phyloP scores from a whole-genome alignment of 2,113 vertebrate genomes.

The Syrmaticus mikado region DNA sequence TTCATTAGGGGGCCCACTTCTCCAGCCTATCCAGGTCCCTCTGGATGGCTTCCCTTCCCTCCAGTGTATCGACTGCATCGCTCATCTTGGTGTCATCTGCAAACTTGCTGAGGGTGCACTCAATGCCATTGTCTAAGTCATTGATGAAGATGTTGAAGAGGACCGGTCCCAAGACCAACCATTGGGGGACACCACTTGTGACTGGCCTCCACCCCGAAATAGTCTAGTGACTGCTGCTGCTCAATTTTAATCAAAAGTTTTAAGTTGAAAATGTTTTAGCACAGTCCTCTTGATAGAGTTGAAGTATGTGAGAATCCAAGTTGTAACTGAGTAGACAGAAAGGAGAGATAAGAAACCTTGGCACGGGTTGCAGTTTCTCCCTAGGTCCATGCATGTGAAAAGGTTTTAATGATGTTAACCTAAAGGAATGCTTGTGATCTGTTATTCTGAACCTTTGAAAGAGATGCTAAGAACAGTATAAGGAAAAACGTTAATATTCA shows the following conservation, averaged over 20 bases:
- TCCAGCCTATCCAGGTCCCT: no score
- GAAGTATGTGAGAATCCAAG: background rate
- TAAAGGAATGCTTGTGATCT: background rate
- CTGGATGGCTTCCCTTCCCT: no score
- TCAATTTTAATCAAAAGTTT: background rate
- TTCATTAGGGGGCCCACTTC: no score
- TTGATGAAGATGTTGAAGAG: no score
- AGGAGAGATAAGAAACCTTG: background rate
- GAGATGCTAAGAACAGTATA: background rate
- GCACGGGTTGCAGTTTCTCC: background rate
- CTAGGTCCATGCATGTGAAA: background rate
- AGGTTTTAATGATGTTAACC: background rate
- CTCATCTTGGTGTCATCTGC: no score
- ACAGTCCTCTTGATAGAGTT: background rate
- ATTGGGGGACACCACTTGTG: no score
- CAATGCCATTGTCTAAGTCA: no score
- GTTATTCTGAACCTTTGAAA: background rate
- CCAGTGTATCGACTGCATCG: no score
- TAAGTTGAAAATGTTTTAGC: background rate
- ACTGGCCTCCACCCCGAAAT: no score
- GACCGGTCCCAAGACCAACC: no score
- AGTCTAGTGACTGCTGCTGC: background rate
- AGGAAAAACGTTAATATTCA: background rate
- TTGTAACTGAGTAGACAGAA: background rate
- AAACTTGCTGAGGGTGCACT: no score